phyloP scores from a whole-genome alignment of 2,797 vertebrate genomes.

The Artibeus jamaicensis region DNA sequence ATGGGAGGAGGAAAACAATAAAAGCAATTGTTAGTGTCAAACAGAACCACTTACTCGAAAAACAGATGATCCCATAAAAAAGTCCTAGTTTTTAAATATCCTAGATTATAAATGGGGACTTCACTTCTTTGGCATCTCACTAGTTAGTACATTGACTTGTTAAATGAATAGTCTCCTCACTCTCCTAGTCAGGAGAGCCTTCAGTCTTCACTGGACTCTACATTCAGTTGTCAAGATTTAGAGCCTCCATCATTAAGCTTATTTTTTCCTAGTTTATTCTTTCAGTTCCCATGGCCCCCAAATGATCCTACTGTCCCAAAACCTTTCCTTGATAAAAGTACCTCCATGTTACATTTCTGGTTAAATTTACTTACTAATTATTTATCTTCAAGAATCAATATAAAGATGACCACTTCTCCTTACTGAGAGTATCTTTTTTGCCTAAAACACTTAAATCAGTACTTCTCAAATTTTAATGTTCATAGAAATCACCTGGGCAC shows the following conservation, averaged over 20 bases:
- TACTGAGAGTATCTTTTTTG: background rate
- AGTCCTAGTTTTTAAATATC: background rate
- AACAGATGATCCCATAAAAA: background rate
- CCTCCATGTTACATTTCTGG: background rate
- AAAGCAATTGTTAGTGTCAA: background rate
- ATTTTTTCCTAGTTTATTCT: background rate
- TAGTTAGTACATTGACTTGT: background rate
- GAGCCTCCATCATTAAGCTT: background rate
- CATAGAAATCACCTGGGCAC: background rate
- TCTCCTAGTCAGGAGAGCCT: background rate
- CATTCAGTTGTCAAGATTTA: background rate
- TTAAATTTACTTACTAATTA: constrained; percentile 7
- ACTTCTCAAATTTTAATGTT: background rate
- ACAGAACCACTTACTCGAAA: constrained; percentile 28
- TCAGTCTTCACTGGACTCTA: background rate
- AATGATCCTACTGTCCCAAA: background rate
- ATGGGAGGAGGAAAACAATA: background rate
- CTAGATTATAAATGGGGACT: background rate
- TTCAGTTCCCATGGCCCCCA: background rate
- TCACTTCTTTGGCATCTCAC: background rate
- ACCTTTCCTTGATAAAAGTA: background rate
- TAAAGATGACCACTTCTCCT: background rate
- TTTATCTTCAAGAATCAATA: background rate
- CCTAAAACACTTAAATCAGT: background rate
- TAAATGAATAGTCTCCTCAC: background rate